Conservation (phyloP, 2,113 vertebrate genomes). For the Apodemus sylvaticus region DNA sequence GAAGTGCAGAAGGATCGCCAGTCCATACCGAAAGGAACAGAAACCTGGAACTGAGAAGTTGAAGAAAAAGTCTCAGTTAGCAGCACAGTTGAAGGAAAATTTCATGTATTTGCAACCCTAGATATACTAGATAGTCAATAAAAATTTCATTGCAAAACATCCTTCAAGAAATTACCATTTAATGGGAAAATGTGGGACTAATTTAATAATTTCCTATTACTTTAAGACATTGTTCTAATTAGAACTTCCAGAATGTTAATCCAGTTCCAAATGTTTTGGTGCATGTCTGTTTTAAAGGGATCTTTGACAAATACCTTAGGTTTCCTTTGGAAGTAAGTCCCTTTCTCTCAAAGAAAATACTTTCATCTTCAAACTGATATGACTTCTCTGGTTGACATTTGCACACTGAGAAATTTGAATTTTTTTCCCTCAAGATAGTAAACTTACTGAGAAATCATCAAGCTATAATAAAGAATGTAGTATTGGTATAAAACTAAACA, state of each 20-base stretch:
- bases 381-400: not conserved
- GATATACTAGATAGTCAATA: not conserved
- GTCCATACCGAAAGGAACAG: slow-evolving; percentile 50
- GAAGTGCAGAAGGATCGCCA: slow-evolving; percentile 13
- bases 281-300: not conserved
- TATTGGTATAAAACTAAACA: not conserved
- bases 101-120: not conserved
- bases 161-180: not conserved
- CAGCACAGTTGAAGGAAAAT: not conserved
- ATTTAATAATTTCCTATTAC: no score
- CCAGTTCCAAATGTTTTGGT: not conserved
- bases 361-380: not conserved
- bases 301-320: not conserved
- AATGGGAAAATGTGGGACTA: not conserved
- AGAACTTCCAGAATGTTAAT: not conserved
- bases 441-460: not conserved
- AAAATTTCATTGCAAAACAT: not conserved
- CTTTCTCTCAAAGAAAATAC: not conserved
- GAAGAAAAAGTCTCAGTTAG: not conserved
- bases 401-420: not conserved
- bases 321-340: not conserved
- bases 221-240: not conserved
- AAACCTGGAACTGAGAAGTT: not conserved
- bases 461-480: not conserved
- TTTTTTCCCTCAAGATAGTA: not conserved